A percentile compares a stretch with the other conserved stretches of the same genome.
Conservation (phyloP, 2,888 invertebrate genomes). For the Drosophila falleni region DNA sequence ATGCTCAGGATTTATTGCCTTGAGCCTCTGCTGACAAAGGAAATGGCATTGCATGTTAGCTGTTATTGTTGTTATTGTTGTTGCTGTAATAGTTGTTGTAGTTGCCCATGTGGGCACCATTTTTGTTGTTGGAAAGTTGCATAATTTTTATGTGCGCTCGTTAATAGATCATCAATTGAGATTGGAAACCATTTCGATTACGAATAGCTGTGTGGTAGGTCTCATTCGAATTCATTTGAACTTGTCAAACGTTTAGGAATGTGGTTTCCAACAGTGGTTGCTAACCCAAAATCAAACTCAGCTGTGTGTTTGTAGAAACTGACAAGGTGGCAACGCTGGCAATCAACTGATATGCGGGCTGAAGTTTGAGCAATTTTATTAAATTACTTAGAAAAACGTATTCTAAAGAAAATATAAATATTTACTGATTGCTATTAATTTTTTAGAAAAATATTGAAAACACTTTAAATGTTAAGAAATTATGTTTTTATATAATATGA, state of each 20-base stretch:
- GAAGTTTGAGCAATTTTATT: no score
- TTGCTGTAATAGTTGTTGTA: constrained; percentile 28
- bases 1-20: constrained; percentile 75
- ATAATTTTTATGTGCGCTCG: constrained; percentile 75
- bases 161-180: constrained; percentile 77
- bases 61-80: constrained; percentile 38
- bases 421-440: no score
- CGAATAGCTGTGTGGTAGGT: constrained; percentile 58
- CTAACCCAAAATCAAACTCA: background rate
- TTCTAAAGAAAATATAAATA: no score
- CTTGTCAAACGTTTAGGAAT: constrained; percentile 47
- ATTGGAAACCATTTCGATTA: constrained; percentile 59
- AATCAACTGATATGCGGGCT: constrained; percentile 6
- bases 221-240: constrained; percentile 51
- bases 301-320: background rate
- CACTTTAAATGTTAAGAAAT: no score
- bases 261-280: constrained; percentile 26
- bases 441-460: no score
- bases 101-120: constrained; percentile 65
- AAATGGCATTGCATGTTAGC: constrained; percentile 74
- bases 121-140: constrained; percentile 71
- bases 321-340: constrained; percentile 14
- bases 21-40: constrained; percentile 66
- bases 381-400: background rate
- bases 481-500: no score